phyloP scores from a whole-genome alignment of 2,888 invertebrate genomes.

The Ctenicera cuprea region DNA sequence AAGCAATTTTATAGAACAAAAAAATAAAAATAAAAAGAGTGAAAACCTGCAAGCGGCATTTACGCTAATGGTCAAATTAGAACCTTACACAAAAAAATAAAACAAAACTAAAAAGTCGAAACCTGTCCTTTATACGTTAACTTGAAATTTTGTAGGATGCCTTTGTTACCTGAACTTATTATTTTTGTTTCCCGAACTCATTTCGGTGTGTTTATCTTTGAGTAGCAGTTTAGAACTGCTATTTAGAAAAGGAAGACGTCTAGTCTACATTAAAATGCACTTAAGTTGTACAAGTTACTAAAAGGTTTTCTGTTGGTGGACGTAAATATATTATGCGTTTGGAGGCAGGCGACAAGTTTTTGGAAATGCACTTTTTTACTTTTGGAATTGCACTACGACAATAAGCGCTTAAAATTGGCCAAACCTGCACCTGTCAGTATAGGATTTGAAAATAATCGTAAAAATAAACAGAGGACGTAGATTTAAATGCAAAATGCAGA shows the following conservation, averaged over 20 bases:
- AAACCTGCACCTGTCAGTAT: too few relatives aligned
- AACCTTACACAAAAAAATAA: background rate
- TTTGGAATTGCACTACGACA: background rate
- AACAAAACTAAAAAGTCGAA: too few relatives aligned
- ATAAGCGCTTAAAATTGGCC: background rate
- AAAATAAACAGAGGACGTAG: background rate
- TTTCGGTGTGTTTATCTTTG: conserved; percentile 59
- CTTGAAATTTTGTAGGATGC: background rate
- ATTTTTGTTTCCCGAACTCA: conserved; percentile 25
- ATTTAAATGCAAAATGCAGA: conserved; percentile 4
- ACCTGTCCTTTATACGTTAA: background rate
- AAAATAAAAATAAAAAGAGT: background rate
- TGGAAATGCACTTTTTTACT: conserved; percentile 32
- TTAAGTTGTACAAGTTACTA: conserved; percentile 66
- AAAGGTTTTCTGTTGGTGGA: conserved; percentile 65
- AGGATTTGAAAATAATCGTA: background rate
- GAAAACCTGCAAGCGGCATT: background rate
- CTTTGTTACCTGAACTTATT: conserved; percentile 31
- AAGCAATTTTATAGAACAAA: background rate
- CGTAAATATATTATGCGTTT: conserved; percentile 65
- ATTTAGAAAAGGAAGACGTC: conserved; percentile 63
- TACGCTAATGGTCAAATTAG: conserved; percentile 11
- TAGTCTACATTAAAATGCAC: conserved; percentile 69
- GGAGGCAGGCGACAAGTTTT: conserved; percentile 45
- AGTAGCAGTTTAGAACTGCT: conserved; percentile 59